Evolutionary conservation across 1,140 invertebrate species (phyloP), one percentile per base, ranked within the genome.

Genomic region (Neodiprion virginianus): DNA sequence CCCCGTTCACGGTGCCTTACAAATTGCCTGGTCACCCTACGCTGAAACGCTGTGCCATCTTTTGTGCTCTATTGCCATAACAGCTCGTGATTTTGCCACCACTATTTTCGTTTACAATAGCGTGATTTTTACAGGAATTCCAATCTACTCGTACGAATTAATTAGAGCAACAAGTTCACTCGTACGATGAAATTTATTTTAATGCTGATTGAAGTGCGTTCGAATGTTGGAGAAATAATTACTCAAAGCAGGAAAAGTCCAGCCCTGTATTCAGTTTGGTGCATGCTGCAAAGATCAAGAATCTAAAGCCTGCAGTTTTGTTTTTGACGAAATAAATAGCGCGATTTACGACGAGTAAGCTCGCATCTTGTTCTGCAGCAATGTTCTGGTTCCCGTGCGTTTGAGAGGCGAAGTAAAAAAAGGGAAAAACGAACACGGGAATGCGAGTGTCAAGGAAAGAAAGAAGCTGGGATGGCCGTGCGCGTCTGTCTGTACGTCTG

Each of bases 401-500:
- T 69, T 47, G 40, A 23, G 67, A 7, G 14, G 12, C 67, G 67
- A 69, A 23, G 4, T 65, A 65, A 14, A 65, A 65, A 69, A 69
- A 21, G 67, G 17, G 40, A 69, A 5, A 47, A 47, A 69, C 61
- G 61, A 14, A 65, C 12, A 65, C 4, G 61, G 17, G 12, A 17
- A 14, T 65, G 47, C 23, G 40, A 23, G 50, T n/a, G 53, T 47
- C 10, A 71, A 67, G 66, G 66, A 67, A 68, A 48, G 66, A 53
- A 66, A 23, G 69, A 72, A 73, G 61, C 48, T 50, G 53, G 72
- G 69, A 72, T 69, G 68, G 71, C 69, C 72, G 67, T 12, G 23
- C 50, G 67, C 48, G 67, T 68, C 74, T 5, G 28, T 40, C 28
- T 40, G 28, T 61, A 65, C 28, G 28, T 40, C 28, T 40, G 28